phyloP scores from a whole-genome alignment of 2,113 vertebrate species.

The Vulpes vulpes region DNA sequence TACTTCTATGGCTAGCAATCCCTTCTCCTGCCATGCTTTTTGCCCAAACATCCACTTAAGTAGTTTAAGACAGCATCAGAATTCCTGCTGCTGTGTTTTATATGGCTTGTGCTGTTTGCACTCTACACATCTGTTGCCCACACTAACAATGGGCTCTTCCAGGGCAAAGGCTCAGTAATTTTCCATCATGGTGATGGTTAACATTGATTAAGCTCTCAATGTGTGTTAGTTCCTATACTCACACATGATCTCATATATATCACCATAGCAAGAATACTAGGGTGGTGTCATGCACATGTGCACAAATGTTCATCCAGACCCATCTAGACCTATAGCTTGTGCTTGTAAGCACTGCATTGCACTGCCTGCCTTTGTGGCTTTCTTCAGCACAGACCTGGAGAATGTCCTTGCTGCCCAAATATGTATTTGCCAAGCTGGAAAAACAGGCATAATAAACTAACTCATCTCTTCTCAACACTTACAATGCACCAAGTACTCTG shows the following conservation, averaged over 20 bases:
- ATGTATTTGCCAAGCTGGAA: background rate
- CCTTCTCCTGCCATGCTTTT: background rate
- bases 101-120: background rate
- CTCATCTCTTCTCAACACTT: background rate
- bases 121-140: background rate
- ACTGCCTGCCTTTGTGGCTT: rapidly evolving
- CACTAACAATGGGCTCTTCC: background rate
- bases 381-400: background rate
- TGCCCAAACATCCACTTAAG: rapidly evolving
- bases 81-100: background rate
- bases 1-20: rapidly evolving
- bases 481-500: rapidly evolving
- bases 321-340: rapidly evolving
- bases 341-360: rapidly evolving
- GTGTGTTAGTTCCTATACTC: too few relatives aligned
- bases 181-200: background rate
- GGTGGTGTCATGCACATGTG: rapidly evolving
- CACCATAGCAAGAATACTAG: background rate
- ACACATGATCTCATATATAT: background rate
- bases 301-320: rapidly evolving
- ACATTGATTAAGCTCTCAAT: background rate
- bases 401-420: rapidly evolving
- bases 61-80: background rate
- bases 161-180: too few relatives aligned
- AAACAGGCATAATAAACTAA: background rate